Percentiles rank a stretch among this genome's conserved stretches.
phyloP scores from a whole-genome alignment of 1,140 invertebrate species.

The Papilio polyxenes region DNA sequence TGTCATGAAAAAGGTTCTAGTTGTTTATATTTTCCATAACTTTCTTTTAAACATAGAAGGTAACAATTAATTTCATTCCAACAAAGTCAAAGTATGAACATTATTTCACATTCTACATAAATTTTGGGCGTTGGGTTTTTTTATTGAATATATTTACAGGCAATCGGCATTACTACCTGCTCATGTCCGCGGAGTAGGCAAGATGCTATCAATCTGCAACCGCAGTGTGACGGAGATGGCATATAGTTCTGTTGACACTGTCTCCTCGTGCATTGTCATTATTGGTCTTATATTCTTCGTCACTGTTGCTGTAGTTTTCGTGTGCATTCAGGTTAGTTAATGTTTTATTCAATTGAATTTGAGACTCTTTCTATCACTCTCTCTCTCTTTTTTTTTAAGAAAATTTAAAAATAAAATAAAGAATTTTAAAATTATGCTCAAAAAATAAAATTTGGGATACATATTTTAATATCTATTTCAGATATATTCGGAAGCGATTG shows the following conservation, averaged over 20 bases:
- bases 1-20: not conserved
- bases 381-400: too few species aligned
- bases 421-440: too few species aligned
- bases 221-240: conserved; percentile 73
- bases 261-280: conserved; percentile 82
- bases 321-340: conserved; percentile 80
- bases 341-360: not conserved
- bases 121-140: not conserved
- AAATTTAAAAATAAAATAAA: too few species aligned
- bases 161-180: conserved; percentile 81
- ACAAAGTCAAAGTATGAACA: too few species aligned
- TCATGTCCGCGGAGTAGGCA: conserved; percentile 80
- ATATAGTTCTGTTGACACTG: conserved; percentile 81
- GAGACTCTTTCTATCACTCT: not conserved
- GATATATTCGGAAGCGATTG: conserved; percentile 97
- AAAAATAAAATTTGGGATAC: not conserved
- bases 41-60: too few species aligned
- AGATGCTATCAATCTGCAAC: conserved; percentile 78
- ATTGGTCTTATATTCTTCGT: conserved; percentile 81
- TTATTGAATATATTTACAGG: conserved; percentile 52
- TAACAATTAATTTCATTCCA: too few species aligned
- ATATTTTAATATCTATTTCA: conserved; percentile 68
- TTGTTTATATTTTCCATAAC: too few species aligned
- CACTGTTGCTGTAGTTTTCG: conserved; percentile 81
- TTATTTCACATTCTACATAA: too few species aligned